Base-by-base conservation (phyloP, 2,888 invertebrate species). In the Gastracanthus pulcherrimus region DNA sequence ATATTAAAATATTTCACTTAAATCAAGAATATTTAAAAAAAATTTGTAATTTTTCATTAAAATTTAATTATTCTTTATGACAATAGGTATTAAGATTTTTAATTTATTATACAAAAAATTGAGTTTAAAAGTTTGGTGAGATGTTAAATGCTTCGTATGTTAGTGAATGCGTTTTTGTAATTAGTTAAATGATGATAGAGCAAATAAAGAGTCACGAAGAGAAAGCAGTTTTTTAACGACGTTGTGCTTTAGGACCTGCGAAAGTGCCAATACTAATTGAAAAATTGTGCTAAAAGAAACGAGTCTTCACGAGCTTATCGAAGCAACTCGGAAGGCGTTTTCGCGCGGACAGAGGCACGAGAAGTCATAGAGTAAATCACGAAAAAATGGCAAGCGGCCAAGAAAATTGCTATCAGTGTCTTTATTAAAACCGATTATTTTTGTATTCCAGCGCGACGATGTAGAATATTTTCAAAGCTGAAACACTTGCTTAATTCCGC, bases 231-330 rank as follows among this genome's bases (percentile, higher is more conserved):
- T 62, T 74, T 66, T 38, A 38, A 38, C 1, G 23, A 76, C 29
- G 58, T 66, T 64, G 34, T 62, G 41, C 55, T 80, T 70, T 76
- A 76, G 23, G 13, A 71, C 13, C 16, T 55, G 70, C 64, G 19
- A 75, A 81, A 81, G 81, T 81, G 81, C 81, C 81, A 81, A 81
- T 74, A 67, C 34, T 60, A 58, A 76, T 76, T 45, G 31, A 80
- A 64, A 76, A 71, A 36, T 80, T 76, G 64, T 81, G 74, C 74
- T 80, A 74, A 76, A 71, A 70, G n/a, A 76, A 48, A 60, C 9
- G 19, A 34, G 13, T 51, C 7, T 51, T 41, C 26, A 70, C 13
- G 23, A 71, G 16, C 31, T 62, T 26, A 31, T n/a, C 6, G 36
- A 51, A 67, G 31, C 6, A 9, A 45, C 38, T 36, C 26, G 9